Base-by-base conservation (phyloP, 2,113 vertebrate genomes). In the Plectropomus leopardus region DNA sequence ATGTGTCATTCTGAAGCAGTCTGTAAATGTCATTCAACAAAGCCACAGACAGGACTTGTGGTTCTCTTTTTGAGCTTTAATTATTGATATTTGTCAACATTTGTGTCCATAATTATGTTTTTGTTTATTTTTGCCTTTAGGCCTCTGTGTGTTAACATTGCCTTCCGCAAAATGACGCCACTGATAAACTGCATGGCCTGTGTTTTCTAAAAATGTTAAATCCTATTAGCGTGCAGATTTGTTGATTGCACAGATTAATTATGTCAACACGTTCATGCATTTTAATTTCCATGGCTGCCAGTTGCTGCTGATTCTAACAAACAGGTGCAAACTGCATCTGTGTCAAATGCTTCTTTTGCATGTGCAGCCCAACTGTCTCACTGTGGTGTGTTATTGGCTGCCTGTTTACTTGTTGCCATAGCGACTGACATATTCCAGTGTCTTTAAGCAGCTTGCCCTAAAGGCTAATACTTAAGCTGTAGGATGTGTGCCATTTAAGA, bases 401-500 rank as follows among this genome's bases (percentile, higher is more conserved):
- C 58, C 77, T 23, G 30, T 89, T 77, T 84, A 86, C 72, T 78
- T 80, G 80, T 88, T 87, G 80, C 88, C 72, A 89, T 87, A 85
- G 89, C 76, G 78, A 88, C 83, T 78, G 67, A 73, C 67, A 83
- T 89, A 82, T 87, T 90, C 47, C 80, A 54, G 26, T 74, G 74
- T 76, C 74, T 88, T 83, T 58, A 60, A 79, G 80, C 63, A 68
- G 77, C 79, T 82, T 85, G 77, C 66, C 72, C 72, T 71, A 26
- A 80, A 86, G 83, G 69, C 74, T 86, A 75, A 85, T 60, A 47
- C 76, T 72, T 87, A 77, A 89, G 70, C 83, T 71, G 44, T 61
- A 60, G 71, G 76, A 88, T 84, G 64, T 88, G 78, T 89, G 86
- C 85, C 90, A 91, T 92, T 91, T 90, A 86, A 77, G 61, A 90